Evolutionary conservation across 2,888 invertebrate genomes (phyloP).

Genomic region (Volucella zonaria): DNA sequence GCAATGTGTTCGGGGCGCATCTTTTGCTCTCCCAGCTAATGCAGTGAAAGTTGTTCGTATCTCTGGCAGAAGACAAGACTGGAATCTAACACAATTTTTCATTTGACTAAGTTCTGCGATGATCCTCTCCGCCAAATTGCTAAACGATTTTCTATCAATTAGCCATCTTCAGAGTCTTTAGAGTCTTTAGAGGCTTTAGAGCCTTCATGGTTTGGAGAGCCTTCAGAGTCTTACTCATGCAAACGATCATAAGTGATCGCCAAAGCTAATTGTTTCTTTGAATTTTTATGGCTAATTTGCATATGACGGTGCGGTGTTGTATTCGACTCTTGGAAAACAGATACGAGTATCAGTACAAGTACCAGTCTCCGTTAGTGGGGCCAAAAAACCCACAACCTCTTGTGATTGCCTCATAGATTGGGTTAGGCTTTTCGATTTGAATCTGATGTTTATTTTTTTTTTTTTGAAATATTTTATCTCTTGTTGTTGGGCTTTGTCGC

Average conservation of each 20-base stretch:
- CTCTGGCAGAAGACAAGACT: conserved; percentile 13
- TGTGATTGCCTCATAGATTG: conserved; percentile 35
- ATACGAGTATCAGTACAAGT: too few species aligned
- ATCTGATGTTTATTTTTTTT: not conserved
- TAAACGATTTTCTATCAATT: conserved; percentile 66
- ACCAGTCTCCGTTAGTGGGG: not conserved
- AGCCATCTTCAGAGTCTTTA: conserved; percentile 51
- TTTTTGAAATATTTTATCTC: not conserved
- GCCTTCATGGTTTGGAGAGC: too few species aligned
- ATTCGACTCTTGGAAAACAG: not conserved
- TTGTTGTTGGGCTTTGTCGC: not conserved
- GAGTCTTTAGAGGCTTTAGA: too few species aligned
- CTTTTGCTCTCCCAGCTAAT: conserved; percentile 36
- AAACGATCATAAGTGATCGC: too few species aligned
- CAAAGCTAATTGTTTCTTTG: not conserved
- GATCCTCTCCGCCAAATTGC: conserved; percentile 30
- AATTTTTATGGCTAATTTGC: conserved; percentile 42
- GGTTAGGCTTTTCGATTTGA: conserved; percentile 51
- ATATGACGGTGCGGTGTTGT: conserved; percentile 23
- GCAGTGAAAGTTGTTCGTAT: conserved; percentile 63
- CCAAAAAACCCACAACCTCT: conserved; percentile 65
- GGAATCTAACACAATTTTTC: conserved; percentile 11
- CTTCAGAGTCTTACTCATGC: too few species aligned
- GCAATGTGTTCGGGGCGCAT: conserved; percentile 53
- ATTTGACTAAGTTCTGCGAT: conserved; percentile 15